Percentiles rank a stretch among this genome's conserved stretches.
Evolutionary conservation across 2,888 invertebrate species (phyloP).

Genomic region (Phania funesta): DNA sequence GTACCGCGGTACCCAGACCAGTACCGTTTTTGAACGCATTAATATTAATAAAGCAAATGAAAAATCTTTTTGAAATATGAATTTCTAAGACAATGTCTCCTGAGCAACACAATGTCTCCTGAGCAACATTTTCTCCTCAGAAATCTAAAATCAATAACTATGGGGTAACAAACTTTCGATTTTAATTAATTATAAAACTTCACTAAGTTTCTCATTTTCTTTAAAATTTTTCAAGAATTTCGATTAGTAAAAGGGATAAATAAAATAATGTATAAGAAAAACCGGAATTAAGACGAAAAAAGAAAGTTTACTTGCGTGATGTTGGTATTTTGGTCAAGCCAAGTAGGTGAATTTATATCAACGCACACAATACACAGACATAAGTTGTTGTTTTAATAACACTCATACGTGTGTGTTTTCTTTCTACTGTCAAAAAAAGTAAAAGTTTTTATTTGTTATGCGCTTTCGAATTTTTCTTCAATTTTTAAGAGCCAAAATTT

Average conservation of each 20-base stretch:
- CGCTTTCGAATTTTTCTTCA: slow-evolving; percentile 5
- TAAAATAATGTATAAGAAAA: background rate
- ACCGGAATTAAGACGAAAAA: slow-evolving; percentile 25
- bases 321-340: slow-evolving; percentile 20
- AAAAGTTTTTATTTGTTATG: slow-evolving; percentile 59
- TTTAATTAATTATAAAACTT: background rate
- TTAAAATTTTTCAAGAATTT: slow-evolving; percentile 19
- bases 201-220: slow-evolving; percentile 6
- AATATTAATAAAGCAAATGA: too few species aligned
- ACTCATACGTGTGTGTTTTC: background rate
- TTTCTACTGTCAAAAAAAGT: slow-evolving; percentile 48
- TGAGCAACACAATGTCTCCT: too few species aligned
- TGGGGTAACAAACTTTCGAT: background rate
- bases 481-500: slow-evolving; percentile 5
- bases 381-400: background rate
- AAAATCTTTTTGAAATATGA: too few species aligned
- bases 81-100: too few species aligned
- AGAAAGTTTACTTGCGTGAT: slow-evolving; percentile 50
- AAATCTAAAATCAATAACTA: background rate
- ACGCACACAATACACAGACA: slow-evolving; percentile 33
- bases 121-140: background rate
- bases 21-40: too few species aligned
- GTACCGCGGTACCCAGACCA: too few species aligned
- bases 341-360: slow-evolving; percentile 43
- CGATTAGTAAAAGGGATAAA: too few species aligned